Conservation (phyloP, 1,140 invertebrate species). For the Hylyphantes graminicola region DNA sequence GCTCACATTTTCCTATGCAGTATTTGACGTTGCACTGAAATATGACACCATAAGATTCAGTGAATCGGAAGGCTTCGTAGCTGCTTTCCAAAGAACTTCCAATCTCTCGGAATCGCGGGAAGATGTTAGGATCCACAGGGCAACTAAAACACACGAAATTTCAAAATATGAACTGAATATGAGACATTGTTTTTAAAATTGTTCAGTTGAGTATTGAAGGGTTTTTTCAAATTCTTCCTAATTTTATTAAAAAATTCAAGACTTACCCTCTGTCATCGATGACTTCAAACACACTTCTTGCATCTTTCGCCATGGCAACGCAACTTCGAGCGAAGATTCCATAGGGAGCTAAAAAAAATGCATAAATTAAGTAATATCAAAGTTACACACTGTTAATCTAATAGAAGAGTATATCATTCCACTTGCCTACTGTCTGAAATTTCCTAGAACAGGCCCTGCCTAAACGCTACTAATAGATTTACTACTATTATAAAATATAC, state of each 20-base stretch:
- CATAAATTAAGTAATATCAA: not conserved
- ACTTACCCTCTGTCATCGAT: constrained; percentile 91
- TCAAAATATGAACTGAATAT: not conserved
- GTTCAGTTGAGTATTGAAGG: not conserved
- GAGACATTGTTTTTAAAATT: not conserved
- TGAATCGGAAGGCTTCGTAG: constrained; percentile 95
- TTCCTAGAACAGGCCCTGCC: no score
- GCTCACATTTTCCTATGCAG: constrained; percentile 92
- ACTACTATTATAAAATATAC: no score
- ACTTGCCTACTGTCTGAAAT: no score
- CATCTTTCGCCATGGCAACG: constrained; percentile 96
- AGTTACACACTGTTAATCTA: no score
- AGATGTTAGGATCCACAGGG: constrained; percentile 91
- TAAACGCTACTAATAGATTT: no score
- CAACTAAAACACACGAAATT: constrained; percentile 73
- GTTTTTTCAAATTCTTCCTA: not conserved
- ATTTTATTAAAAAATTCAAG: not conserved
- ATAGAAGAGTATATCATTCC: no score
- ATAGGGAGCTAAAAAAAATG: constrained; percentile 82
- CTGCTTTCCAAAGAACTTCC: constrained; percentile 86
- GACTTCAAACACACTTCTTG: constrained; percentile 94
- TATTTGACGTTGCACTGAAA: constrained; percentile 98
- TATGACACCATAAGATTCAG: constrained; percentile 95
- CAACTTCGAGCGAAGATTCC: constrained; percentile 95
- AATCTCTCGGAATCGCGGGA: constrained; percentile 81